phyloP scores from a whole-genome alignment of 2,888 invertebrate species.

The Polydrusus tereticollis region DNA sequence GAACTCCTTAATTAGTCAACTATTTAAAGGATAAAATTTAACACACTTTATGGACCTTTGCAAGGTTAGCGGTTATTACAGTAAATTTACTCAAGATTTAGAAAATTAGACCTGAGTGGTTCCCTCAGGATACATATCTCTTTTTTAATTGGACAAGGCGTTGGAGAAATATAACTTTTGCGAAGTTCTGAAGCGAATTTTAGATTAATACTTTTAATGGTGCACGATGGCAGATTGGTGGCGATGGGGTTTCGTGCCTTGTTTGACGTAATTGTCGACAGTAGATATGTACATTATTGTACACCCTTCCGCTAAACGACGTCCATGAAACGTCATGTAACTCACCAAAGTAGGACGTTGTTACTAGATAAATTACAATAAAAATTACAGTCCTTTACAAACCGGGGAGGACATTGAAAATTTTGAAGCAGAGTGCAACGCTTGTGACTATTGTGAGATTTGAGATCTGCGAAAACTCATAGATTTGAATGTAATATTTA shows the following conservation, averaged over 20 bases:
- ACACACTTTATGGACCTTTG: slow-evolving; percentile 1
- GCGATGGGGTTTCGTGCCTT: background rate
- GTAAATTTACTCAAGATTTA: slow-evolving; percentile 21
- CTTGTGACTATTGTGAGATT: too few relatives aligned
- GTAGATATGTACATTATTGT: background rate
- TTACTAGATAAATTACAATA: too few relatives aligned
- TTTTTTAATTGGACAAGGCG: slow-evolving; percentile 28
- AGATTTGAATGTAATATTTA: too few relatives aligned
- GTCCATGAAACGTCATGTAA: too few relatives aligned
- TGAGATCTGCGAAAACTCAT: too few relatives aligned
- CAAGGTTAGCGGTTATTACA: slow-evolving; percentile 37
- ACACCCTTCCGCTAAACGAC: too few relatives aligned
- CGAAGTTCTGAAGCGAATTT: slow-evolving; percentile 18
- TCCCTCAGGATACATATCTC: slow-evolving; percentile 9
- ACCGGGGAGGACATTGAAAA: too few relatives aligned
- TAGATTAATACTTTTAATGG: slow-evolving; percentile 24
- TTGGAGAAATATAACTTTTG: slow-evolving; percentile 17
- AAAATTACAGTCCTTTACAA: too few relatives aligned
- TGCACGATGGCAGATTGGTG: background rate
- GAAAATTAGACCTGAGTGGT: slow-evolving; percentile 33
- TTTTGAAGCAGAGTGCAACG: too few relatives aligned
- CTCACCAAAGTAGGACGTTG: too few relatives aligned
- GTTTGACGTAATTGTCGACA: background rate
- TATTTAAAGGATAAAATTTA: background rate
- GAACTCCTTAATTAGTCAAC: too few relatives aligned